Evolutionary conservation across 2,888 invertebrate genomes (phyloP).

Genomic region (Bombylius major): DNA sequence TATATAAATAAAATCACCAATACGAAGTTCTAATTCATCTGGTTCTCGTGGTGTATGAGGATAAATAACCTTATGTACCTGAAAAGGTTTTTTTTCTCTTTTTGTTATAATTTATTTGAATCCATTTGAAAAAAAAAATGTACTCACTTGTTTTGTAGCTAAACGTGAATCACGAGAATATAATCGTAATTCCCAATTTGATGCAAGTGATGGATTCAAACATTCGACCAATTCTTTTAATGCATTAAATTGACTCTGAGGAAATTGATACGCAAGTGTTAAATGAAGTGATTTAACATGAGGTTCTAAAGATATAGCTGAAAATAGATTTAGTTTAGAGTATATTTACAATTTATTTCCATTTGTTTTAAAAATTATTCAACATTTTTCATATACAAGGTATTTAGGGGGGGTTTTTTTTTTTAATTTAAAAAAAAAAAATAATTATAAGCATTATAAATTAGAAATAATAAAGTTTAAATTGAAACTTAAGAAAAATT

Average conservation of each 20-base stretch:
- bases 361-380: no score
- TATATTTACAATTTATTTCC: no score
- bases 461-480: no score
- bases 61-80: slow-evolving; percentile 70
- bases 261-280: slow-evolving; percentile 81
- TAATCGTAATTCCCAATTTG: slow-evolving; percentile 72
- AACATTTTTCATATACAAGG: no score
- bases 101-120: not conserved
- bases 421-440: no score
- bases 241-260: slow-evolving; percentile 52
- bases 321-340: not conserved
- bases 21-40: slow-evolving; percentile 73
- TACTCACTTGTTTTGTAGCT: slow-evolving; percentile 49
- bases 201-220: slow-evolving; percentile 51
- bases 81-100: slow-evolving; percentile 13
- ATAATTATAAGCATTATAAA: no score
- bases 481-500: no score
- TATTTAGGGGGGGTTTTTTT: no score
- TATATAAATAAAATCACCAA: slow-evolving; percentile 77
- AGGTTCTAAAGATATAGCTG: slow-evolving; percentile 62
- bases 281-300: slow-evolving; percentile 77
- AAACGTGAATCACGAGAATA: slow-evolving; percentile 76
- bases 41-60: slow-evolving; percentile 60
- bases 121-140: not conserved
- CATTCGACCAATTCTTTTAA: slow-evolving; percentile 62